phyloP scores from a whole-genome alignment of 1,140 invertebrate genomes.

The Lepidostoma basale region DNA sequence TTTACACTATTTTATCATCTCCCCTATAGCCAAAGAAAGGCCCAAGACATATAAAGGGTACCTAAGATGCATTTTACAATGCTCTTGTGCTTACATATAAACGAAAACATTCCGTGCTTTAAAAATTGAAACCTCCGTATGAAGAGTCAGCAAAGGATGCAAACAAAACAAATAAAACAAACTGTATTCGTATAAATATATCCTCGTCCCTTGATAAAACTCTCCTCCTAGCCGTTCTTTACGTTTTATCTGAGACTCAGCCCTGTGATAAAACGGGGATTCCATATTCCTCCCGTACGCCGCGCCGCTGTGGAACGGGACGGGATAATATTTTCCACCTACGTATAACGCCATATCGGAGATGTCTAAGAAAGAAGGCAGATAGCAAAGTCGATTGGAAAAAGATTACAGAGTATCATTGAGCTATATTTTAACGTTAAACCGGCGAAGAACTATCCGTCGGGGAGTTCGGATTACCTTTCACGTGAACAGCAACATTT shows the following conservation, averaged over 20 bases:
- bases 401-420: constrained; percentile 45
- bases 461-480: constrained; percentile 38
- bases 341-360: constrained; percentile 33
- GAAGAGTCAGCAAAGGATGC: constrained; percentile 1
- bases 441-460: constrained; percentile 37
- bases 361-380: constrained; percentile 25
- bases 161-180: constrained; percentile 15
- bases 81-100: too few species aligned
- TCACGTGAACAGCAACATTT: constrained; percentile 17
- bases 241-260: constrained; percentile 17
- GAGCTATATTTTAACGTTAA: constrained; percentile 43
- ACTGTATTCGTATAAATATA: constrained; percentile 21
- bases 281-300: constrained; percentile 6
- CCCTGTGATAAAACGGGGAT: constrained; percentile 16
- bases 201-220: constrained; percentile 15
- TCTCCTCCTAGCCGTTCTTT: constrained; percentile 10
- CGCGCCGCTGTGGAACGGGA: neutral
- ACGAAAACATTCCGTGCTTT: too few species aligned
- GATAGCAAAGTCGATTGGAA: constrained; percentile 41
- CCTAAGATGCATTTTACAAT: too few species aligned
- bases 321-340: constrained; percentile 43
- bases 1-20: too few species aligned
- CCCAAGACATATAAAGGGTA: too few species aligned
- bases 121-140: too few species aligned
- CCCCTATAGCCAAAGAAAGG: too few species aligned